phyloP scores from a whole-genome alignment of 2,888 invertebrate species.

The Macrophya alboannulata region DNA sequence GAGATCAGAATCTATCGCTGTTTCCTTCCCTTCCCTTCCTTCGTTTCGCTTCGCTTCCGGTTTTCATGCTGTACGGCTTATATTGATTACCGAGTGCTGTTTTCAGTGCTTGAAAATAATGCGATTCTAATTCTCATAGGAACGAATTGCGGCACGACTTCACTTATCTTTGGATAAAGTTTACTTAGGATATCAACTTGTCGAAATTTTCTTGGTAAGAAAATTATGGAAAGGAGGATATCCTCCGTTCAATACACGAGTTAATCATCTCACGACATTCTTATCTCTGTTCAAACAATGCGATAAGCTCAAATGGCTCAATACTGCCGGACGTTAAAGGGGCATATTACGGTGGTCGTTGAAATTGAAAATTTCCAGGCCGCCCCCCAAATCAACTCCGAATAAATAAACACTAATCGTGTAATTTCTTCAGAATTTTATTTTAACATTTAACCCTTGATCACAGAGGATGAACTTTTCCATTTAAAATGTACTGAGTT shows the following conservation, averaged over 20 bases:
- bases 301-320: background rate
- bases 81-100: background rate
- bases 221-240: background rate
- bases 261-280: no score
- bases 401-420: no score
- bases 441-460: no score
- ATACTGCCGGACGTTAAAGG: background rate
- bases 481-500: no score
- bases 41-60: constrained; percentile 39
- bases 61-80: background rate
- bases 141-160: background rate
- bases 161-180: background rate
- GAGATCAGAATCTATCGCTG: constrained; percentile 32
- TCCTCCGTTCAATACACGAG: no score
- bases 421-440: no score
- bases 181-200: background rate
- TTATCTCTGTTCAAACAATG: background rate
- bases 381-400: no score
- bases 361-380: no score
- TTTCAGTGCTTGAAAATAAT: background rate
- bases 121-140: background rate
- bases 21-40: constrained; percentile 29
- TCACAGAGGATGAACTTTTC: no score
- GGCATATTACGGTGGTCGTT: no score
- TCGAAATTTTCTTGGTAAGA: background rate